Evolutionary conservation across 92 coral and sea anemone genomes (phyloP), one percentile per base, ranked within the genome.

Genomic region (Hydrozoanthus gracilis): DNA sequence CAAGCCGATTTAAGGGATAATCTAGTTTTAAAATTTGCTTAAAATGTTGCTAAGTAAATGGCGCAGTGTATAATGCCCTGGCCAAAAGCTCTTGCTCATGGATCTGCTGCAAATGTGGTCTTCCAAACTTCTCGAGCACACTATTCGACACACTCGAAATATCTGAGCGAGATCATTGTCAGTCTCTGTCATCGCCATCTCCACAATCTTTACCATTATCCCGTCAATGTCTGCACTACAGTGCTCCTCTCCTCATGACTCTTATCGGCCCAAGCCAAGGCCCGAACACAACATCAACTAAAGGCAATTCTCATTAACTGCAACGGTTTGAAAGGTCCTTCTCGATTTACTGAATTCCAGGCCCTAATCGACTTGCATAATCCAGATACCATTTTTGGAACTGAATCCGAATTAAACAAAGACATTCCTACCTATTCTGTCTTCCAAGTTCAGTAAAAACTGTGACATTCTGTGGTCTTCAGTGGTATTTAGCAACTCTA

Each of bases 251-350:
- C 61, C 61, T 54, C 61, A 54, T 54, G 61, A 54, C 61, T 13
- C 61, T 54, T 54, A 54, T 2, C 13, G 61, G 61, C 13, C 61
- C 13, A 2, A 54, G 61, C 13, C 61, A 8, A 54, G 61, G 0
- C 61, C 61, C 61, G 61, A 54, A 54, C 61, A 54, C 0, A 54
- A 64, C 70, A 4, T 16, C 15, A 64, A 64, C 70, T 87, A 46
- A 88, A 82, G 75, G 87, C 87, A n/a, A 88, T 82, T 87, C 60
- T 88, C 6, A 88, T 88, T 15, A 88, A 88, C 16, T 88, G 91
- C 80, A 88, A 82, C 39, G 77, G 91, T 20, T 79, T 88, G 13
- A 88, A 88, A 51, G 79, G 87, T 64, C 45, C 87, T n/a, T 39
- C 83, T 56, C 87, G 76, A 20, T 88, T 49, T 56, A 52, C 83